Conservation (phyloP, 2,797 vertebrate genomes). For the Danio albolineatus region DNA sequence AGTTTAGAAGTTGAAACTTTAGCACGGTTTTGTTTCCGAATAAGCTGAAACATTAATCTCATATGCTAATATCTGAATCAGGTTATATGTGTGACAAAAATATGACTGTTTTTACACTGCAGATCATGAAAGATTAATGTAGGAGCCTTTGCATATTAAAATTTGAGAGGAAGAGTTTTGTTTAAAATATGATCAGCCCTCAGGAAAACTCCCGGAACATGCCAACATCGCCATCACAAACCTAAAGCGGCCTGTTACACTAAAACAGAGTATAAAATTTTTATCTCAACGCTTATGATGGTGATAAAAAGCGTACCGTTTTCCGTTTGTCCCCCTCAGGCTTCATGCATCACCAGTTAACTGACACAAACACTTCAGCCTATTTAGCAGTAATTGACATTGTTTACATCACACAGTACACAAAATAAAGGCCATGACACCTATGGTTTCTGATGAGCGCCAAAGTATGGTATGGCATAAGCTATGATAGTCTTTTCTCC, state of each 20-base stretch:
- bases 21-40: neutral
- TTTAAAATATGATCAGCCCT: constrained; percentile 78
- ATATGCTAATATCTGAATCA: neutral
- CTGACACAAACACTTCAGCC: constrained; percentile 28
- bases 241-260: constrained; percentile 58
- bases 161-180: constrained; percentile 78
- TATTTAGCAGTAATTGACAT: constrained; percentile 7
- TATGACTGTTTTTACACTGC: constrained; percentile 43
- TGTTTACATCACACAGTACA: neutral
- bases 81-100: neutral
- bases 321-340: neutral
- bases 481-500: no score
- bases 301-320: constrained; percentile 55
- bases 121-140: constrained; percentile 83
- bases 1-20: neutral
- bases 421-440: constrained; percentile 12
- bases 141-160: constrained; percentile 79
- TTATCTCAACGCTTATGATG: constrained; percentile 69
- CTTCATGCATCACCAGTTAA: neutral
- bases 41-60: neutral
- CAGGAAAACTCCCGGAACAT: constrained; percentile 74
- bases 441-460: neutral
- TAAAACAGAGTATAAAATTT: constrained; percentile 69
- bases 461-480: no score
- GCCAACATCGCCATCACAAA: constrained; percentile 62